Conservation (phyloP, 2,797 vertebrate species). For the Yasuhikotakia modesta region DNA sequence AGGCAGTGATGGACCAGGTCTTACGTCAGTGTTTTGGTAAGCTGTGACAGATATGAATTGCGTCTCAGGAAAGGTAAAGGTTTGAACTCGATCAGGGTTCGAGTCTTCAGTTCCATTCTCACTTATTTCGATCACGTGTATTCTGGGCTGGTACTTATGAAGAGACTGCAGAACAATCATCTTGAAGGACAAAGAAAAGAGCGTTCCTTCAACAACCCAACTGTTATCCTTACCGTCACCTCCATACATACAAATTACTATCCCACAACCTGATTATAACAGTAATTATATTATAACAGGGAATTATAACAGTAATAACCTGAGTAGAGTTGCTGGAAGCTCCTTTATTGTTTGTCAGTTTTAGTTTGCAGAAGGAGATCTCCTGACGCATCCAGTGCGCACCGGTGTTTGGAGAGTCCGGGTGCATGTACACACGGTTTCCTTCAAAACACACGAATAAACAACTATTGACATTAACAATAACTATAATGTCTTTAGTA, state of each 20-base stretch:
- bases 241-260: background rate
- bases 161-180: constrained; percentile 98
- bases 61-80: constrained; percentile 96
- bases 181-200: constrained; percentile 73
- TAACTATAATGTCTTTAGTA: too few relatives aligned
- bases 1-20: constrained; percentile 38
- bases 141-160: constrained; percentile 97
- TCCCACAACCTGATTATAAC: background rate
- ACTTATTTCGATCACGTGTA: constrained; percentile 97
- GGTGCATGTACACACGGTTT: constrained; percentile 97
- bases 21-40: constrained; percentile 98
- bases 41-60: constrained; percentile 98
- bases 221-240: background rate
- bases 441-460: constrained; percentile 65
- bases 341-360: constrained; percentile 98
- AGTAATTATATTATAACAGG: too few relatives aligned
- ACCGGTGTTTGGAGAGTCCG: constrained; percentile 97
- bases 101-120: constrained; percentile 95
- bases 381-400: constrained; percentile 99
- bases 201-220: constrained; percentile 5
- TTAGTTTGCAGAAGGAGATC: constrained; percentile 98
- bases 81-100: constrained; percentile 92
- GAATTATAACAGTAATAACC: constrained; percentile 71
- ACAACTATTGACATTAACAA: background rate
- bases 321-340: constrained; percentile 97